These are phyloP conservation scores for Dromiciops gliroides DNA, from an alignment of 2,113 vertebrate genomes.

Conservation along the genomic window DNA sequence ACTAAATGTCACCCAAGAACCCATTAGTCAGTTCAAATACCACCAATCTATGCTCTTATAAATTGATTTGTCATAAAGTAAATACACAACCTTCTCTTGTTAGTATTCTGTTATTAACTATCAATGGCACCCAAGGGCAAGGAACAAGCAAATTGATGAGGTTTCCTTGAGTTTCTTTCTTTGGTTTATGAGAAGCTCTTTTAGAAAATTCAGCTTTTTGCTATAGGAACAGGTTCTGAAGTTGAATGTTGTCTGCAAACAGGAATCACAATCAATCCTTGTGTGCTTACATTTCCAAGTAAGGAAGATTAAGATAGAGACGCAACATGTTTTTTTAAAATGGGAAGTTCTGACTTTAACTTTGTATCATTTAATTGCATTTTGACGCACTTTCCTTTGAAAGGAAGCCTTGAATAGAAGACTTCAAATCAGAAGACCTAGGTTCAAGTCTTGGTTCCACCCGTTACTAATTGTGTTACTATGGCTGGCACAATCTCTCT, in stretches of 20 bases:
- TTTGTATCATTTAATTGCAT: constrained; percentile 35
- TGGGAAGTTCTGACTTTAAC: constrained; percentile 7
- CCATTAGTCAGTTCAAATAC: neutral
- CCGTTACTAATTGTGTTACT: neutral
- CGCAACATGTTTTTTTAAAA: neutral
- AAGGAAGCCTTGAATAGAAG: too few relatives aligned
- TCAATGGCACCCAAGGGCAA: neutral
- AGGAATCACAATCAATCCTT: neutral
- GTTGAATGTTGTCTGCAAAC: neutral
- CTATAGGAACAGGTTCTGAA: neutral
- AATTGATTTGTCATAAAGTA: neutral
- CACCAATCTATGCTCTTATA: neutral
- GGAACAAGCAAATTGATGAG: neutral
- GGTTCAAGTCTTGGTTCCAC: neutral
- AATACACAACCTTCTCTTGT: neutral
- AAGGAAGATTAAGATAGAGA: neutral
- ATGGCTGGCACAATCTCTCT: neutral
- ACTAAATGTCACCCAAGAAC: neutral
- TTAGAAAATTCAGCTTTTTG: neutral
- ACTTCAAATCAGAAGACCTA: too few relatives aligned
- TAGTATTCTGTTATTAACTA: neutral
- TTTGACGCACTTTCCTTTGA: constrained; percentile 17
- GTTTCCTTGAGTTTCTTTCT: neutral
- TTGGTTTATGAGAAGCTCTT: neutral
- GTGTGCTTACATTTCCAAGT: neutral